Evolutionary conservation across 2,113 vertebrate genomes (phyloP), one percentile per base, ranked within the genome.

Genomic region (Penelope pileata): DNA sequence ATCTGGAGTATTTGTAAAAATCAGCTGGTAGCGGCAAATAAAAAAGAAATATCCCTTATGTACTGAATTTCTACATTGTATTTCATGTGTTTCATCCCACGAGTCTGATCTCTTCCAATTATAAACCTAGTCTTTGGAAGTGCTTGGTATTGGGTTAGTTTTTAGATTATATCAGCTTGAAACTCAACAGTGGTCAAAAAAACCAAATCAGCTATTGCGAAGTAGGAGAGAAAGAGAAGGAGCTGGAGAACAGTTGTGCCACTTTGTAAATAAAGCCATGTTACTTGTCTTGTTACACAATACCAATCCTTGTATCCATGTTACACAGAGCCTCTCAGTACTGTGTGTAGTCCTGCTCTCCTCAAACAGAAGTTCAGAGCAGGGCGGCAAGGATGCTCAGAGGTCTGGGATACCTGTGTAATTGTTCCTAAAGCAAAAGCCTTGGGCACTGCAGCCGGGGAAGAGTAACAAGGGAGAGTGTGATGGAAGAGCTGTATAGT

Each of bases 181-280:
- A 93, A 51, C 60, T 79, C 0, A 3, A 4, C 27, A 47, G 26
- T 19, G 53, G 36, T 51, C 51, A 34, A 26, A 60, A 85, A 88
- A 62, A 13, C 16, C 32, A 70, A 60, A 1, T 16, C 2, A 5
- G 4, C 42, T 77, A 3, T 48, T 60, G 24, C 38, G 4, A 69
- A 56, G 32, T 7, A 66, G 70, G 15, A 79, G 19, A 42, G 53
- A 42, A 81, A 73, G 58, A 81, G 23, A 63, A 16, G n/a, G n/a
- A 53, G 0, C 0, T 2, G 3, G 59, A 56, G 34, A 60, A 7
- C 1, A 1, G 17, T 85, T 70, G 6, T 8, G 22, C 9, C 36
- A 16, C 19, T 29, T 36, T 60, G 18, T 63, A 50, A 64, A 59
- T 73, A 81, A 85, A 47, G 53, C 43, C 12, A 1, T 83, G 36